Conservation (phyloP, 2,113 vertebrate genomes). For the Daubentonia madagascariensis region DNA sequence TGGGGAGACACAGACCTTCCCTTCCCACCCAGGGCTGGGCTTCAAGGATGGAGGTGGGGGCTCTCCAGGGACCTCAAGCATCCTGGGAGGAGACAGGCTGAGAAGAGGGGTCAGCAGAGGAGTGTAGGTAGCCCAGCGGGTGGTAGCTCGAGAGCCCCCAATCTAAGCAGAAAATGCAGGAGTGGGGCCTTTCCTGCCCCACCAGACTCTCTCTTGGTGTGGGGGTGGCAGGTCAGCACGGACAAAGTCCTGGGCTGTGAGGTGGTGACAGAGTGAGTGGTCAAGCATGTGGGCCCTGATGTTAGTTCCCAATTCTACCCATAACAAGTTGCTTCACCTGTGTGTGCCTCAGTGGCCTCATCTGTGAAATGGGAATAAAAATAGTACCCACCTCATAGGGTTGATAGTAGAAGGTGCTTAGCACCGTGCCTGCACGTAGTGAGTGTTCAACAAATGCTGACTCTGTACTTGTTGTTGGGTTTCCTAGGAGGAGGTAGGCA, state of each 20-base stretch:
- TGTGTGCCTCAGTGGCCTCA: background rate
- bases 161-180: background rate
- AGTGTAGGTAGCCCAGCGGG: background rate
- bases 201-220: background rate
- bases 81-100: background rate
- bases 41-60: background rate
- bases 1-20: background rate
- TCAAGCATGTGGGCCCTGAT: background rate
- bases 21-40: background rate
- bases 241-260: background rate
- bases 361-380: background rate
- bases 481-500: background rate
- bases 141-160: background rate
- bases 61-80: background rate
- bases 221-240: background rate
- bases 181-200: background rate
- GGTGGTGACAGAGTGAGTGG: background rate
- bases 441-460: background rate
- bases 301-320: accelerated
- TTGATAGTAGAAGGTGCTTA: background rate
- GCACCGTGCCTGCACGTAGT: accelerated
- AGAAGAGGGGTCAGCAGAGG: background rate
- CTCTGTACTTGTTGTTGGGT: background rate
- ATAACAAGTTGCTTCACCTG: background rate
- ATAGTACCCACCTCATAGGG: background rate